These are phyloP conservation scores for Phanerotoma sp. DNA, from an alignment of 2,888 invertebrate genomes.

Conservation along the genomic window DNA sequence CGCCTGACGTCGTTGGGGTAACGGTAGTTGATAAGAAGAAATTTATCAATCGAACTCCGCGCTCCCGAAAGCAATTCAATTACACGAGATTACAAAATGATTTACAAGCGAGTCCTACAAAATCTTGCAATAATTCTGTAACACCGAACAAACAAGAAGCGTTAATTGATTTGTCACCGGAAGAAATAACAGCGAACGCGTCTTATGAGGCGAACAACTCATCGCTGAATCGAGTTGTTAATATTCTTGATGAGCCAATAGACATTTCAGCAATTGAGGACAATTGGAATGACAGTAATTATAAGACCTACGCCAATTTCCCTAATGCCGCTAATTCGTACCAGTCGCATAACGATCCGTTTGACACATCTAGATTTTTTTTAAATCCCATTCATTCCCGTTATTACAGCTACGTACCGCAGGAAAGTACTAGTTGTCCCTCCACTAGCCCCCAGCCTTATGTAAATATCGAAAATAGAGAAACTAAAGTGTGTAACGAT, in stretches of 20 bases:
- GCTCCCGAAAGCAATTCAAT: conserved; percentile 70
- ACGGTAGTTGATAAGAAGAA: conserved; percentile 56
- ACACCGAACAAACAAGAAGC: conserved; percentile 63
- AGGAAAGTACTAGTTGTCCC: conserved; percentile 43
- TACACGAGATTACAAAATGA: conserved; percentile 84
- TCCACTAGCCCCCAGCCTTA: conserved; percentile 39
- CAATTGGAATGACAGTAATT: conserved; percentile 45
- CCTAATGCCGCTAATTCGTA: conserved; percentile 38
- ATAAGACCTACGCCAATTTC: conserved; percentile 51
- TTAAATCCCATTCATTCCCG: conserved; percentile 49
- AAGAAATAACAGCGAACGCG: conserved; percentile 54
- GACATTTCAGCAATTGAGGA: conserved; percentile 38
- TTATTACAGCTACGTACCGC: conserved; percentile 57
- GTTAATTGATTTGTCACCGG: conserved; percentile 73
- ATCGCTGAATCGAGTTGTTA: conserved; percentile 47
- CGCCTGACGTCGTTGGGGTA: conserved; percentile 65
- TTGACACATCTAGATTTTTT: conserved; percentile 65
- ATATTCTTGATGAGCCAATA: conserved; percentile 54
- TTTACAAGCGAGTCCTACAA: conserved; percentile 48
- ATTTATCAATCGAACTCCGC: conserved; percentile 50
- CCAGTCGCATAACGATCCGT: conserved; percentile 71
- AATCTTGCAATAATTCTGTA: conserved; percentile 53
- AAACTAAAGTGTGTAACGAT: too few relatives aligned
- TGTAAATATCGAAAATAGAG: conserved; percentile 44
- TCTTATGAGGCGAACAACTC: conserved; percentile 32